Evolutionary conservation across 1,140 invertebrate genomes (phyloP), one percentile per base, ranked within the genome.

Genomic region (Orchestia grillus): DNA sequence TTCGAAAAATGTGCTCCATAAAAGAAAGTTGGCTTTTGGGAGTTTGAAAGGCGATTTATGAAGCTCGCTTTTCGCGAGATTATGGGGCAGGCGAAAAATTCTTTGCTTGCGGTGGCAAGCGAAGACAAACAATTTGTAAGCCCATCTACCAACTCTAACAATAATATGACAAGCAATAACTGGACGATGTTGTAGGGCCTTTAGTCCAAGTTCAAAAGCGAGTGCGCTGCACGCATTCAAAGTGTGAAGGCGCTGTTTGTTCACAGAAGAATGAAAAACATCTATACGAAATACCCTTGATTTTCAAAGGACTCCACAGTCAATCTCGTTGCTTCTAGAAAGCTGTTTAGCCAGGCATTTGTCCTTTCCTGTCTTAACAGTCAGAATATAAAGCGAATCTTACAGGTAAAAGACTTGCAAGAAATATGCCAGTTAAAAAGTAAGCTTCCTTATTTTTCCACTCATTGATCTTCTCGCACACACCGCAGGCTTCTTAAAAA

Each of bases 31-130:
- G 62, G 62, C 62, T 77, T 77, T 77, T 77, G 62, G 28, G 62
- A 77, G 62, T 77, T 77, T 77, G 62, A 77, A 77, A 77, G 28
- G 62, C 62, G 62, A 77, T 77, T 77, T 77, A 77, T 77, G 62
- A 77, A 77, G 62, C 62, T 77, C 62, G 62, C 62, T 36, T 77
- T 77, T 77, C 62, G 62, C 62, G 62, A 77, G 62, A 77, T 77
- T 77, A 77, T 77, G 62, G 62, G 28, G 62, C 62, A 77, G 28
- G 62, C 62, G 62, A 36, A 77, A 77, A 77, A 77, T 77, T 77
- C 62, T 77, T 77, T 36, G 62, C 62, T 77, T 77, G 62, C 62
- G 62, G 62, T 28, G 11, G 62, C 28, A 77, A 77, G 62, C 62
- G 62, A 77, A 77, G 62, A 77, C 62, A 77, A 77, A 77, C 62